Evolutionary conservation across 2,797 vertebrate genomes (phyloP).

Genomic region (Lithobates sylvaticus): DNA sequence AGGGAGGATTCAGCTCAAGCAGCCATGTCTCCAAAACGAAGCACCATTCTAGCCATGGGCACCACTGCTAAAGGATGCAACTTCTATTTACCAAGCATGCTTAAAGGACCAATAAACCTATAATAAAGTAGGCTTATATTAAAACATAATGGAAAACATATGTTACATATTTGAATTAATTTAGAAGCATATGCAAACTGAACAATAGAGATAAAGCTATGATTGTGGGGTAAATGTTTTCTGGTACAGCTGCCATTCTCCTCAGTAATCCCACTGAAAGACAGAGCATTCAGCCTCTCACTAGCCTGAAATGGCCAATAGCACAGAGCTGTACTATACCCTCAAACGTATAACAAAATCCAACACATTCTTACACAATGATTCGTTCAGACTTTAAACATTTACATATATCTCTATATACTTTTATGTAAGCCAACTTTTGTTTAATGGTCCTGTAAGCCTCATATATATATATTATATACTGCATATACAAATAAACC

Average conservation of each 20-base stretch:
- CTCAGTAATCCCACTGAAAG: background rate
- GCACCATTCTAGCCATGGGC: conserved; percentile 24
- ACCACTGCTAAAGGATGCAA: conserved; percentile 28
- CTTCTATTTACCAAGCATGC: background rate
- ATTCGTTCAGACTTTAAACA: background rate
- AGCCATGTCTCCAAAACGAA: conserved; percentile 21
- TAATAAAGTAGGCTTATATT: background rate
- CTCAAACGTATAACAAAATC: background rate
- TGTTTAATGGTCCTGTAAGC: background rate
- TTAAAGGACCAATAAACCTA: background rate
- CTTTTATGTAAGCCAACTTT: background rate
- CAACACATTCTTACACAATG: background rate
- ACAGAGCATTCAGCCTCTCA: background rate
- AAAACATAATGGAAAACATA: background rate
- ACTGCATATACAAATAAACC: too few relatives aligned
- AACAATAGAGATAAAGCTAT: background rate
- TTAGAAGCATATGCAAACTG: background rate
- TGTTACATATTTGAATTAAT: background rate
- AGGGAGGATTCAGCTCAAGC: conserved; percentile 30
- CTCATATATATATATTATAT: too few relatives aligned
- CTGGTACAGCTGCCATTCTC: background rate
- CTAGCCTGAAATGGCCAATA: background rate
- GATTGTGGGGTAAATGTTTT: background rate
- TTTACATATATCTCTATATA: background rate
- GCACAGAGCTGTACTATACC: background rate